phyloP scores from a whole-genome alignment of 2,888 invertebrate species.

The Anaspis maculata region DNA sequence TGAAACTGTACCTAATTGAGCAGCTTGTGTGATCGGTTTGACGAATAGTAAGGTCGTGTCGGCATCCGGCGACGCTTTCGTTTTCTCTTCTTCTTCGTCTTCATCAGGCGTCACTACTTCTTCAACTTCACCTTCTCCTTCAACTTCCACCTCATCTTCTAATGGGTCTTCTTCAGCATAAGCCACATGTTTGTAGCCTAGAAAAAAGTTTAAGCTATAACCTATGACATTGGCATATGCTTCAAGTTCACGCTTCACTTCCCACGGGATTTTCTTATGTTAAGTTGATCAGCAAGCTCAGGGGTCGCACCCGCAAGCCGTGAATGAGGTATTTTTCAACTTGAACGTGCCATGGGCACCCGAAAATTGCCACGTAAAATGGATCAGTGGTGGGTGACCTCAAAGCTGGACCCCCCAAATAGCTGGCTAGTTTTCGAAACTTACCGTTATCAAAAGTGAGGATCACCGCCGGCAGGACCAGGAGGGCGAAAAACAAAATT shows the following conservation, averaged over 20 bases:
- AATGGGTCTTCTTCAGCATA: conserved; percentile 60
- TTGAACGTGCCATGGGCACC: background rate
- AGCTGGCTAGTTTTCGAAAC: no score
- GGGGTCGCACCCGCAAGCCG: no score
- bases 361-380: background rate
- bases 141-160: conserved; percentile 60
- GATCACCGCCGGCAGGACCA: conserved; percentile 64
- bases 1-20: conserved; percentile 51
- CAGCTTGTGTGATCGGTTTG: conserved; percentile 58
- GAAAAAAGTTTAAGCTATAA: conserved; percentile 9
- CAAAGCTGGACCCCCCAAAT: no score
- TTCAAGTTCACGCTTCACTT: no score
- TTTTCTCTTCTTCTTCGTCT: conserved; percentile 55
- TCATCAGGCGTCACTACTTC: conserved; percentile 49
- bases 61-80: conserved; percentile 79
- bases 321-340: no score
- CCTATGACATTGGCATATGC: conserved; percentile 9
- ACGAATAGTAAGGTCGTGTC: conserved; percentile 87
- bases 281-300: no score
- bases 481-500: conserved; percentile 53
- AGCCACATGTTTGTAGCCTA: conserved; percentile 47
- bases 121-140: conserved; percentile 57
- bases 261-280: no score
- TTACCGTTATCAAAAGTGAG: conserved; percentile 66
- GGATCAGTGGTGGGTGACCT: no score